Conservation (phyloP, 2,113 vertebrate species). For the Protomyctophum bolini region DNA sequence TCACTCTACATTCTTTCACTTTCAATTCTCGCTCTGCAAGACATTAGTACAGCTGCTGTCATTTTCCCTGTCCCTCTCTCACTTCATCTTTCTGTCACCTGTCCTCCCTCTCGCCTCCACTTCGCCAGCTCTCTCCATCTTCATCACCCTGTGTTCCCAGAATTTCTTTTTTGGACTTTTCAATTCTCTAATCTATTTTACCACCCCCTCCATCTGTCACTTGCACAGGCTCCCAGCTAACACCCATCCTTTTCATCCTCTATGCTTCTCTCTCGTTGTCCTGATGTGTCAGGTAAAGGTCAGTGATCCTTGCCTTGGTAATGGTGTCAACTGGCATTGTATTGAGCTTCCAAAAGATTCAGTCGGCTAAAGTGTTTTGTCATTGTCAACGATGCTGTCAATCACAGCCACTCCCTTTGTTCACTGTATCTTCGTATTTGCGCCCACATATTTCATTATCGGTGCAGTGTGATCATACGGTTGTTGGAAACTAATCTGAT, state of each 20-base stretch:
- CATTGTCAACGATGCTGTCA: background rate
- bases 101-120: background rate
- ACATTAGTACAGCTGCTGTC: constrained; percentile 29
- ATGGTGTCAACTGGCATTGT: no score
- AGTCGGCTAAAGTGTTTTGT: background rate
- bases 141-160: background rate
- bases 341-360: background rate
- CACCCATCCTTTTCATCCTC: background rate
- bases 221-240: background rate
- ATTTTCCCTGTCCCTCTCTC: constrained; percentile 17
- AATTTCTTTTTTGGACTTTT: constrained; percentile 3
- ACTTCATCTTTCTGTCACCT: constrained; percentile 6
- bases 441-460: background rate
- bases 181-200: background rate
- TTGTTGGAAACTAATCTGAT: no score
- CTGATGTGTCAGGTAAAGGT: background rate
- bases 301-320: no score
- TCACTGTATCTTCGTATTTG: background rate
- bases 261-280: background rate
- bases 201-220: background rate
- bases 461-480: no score
- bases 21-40: constrained; percentile 26
- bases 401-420: background rate
- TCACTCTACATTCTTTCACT: constrained; percentile 45
- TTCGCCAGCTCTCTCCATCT: constrained; percentile 9